phyloP scores from a whole-genome alignment of 2,888 invertebrate species.

The Sarcophaga subvicina region DNA sequence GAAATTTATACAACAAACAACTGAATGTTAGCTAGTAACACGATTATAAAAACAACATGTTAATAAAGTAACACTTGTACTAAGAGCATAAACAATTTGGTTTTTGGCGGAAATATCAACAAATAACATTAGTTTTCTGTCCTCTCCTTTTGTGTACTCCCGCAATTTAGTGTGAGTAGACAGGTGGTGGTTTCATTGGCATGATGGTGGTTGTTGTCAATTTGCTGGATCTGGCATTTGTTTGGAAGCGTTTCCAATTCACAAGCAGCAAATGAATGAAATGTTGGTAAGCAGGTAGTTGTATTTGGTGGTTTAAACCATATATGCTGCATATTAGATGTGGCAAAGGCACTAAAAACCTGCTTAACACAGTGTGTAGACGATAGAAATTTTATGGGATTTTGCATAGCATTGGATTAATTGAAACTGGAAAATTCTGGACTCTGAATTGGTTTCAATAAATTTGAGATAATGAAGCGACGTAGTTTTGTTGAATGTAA shows the following conservation, averaged over 20 bases:
- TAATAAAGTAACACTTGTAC: slow-evolving; percentile 63
- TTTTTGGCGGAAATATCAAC: slow-evolving; percentile 61
- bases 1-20: not conserved
- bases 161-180: slow-evolving; percentile 5
- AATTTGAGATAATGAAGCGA: no score
- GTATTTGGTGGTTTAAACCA: slow-evolving; percentile 30
- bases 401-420: no score
- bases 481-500: no score
- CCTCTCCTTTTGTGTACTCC: not conserved
- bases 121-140: slow-evolving; percentile 48
- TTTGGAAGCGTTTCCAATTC: not conserved
- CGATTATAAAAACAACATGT: slow-evolving; percentile 51
- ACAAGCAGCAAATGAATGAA: slow-evolving; percentile 14
- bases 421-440: no score
- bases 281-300: slow-evolving; percentile 47
- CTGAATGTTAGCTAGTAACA: not conserved
- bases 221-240: slow-evolving; percentile 29
- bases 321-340: slow-evolving; percentile 15
- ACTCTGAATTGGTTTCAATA: no score
- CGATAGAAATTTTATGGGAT: no score
- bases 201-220: slow-evolving; percentile 35
- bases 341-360: not conserved
- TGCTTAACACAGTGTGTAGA: no score
- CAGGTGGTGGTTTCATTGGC: slow-evolving; percentile 24
- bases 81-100: slow-evolving; percentile 63